Base-by-base conservation (phyloP, 2,797 vertebrate species). In the Coccyzus lansbergi region DNA sequence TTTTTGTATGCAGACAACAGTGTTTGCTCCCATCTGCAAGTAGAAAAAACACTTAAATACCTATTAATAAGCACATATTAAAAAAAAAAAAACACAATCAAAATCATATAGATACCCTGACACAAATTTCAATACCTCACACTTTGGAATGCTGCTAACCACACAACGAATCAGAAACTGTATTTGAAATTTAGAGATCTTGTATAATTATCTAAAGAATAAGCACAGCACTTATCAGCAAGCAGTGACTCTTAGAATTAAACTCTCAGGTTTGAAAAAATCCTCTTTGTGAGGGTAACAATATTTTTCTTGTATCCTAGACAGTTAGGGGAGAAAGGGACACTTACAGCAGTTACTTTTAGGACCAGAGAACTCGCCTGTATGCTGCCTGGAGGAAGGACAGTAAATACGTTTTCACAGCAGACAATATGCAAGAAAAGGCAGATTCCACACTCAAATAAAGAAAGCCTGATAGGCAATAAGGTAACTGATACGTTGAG, bases 21-120 rank as follows among this genome's bases (percentile, higher is more conserved):
- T 2, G 31, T 79, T 46, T 84, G 44, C 12, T 90, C 68, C 58
- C 44, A 42, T 76, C 86, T 93, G n/a, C 34, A 93, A 71, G 44
- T 69, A 1, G 60, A 49, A 83, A 49, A 83, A 80, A 64, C 68
- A 78, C 81, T 56, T 72, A 28, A 83, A 87, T n/a, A 84, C 28
- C 79, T 86, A 82, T 55, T 82, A 92, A 89, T 51, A 77, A 69
- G 24, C 52, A 94, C 42, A 74, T 15, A 84, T 10, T 31, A 25
- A 88, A 83, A 86, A 60, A 34, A 1, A 0, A 58, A 65, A 28
- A 64, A 17, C 78, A 68, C 81, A 53, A 34, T 34, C 51, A 68
- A 81, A 53, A 34, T 34, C 51, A 59, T 0, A 46, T 18, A 38
- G 1, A 33, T 24, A 52, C 38, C 51, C 42, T 72, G 14, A 87